Evolutionary conservation across 2,888 invertebrate species (phyloP).

Genomic region (Nomada fucata): DNA sequence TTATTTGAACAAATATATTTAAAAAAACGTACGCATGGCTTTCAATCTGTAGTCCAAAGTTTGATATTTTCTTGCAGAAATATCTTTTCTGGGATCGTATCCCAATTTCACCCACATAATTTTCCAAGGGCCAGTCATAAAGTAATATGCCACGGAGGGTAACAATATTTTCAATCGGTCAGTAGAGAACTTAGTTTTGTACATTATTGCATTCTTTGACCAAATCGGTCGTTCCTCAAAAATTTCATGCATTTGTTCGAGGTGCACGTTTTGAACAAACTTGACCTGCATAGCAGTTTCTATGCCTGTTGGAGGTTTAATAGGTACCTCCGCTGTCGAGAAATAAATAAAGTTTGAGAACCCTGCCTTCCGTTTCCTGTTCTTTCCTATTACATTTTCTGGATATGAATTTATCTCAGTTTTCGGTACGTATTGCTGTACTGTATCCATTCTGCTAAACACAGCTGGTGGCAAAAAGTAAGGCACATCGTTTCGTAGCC

Average conservation of each 20-base stretch:
- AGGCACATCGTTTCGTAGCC: slow-evolving; percentile 86
- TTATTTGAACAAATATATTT: slow-evolving; percentile 1
- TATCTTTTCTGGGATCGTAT: slow-evolving; percentile 95
- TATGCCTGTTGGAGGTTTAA: slow-evolving; percentile 86
- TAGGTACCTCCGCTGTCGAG: slow-evolving; percentile 87
- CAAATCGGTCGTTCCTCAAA: slow-evolving; percentile 96
- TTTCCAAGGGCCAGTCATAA: slow-evolving; percentile 96
- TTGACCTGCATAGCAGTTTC: slow-evolving; percentile 85
- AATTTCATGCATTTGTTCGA: slow-evolving; percentile 83
- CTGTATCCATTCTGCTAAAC: slow-evolving; percentile 91
- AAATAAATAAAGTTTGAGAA: slow-evolving; percentile 88
- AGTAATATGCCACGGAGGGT: slow-evolving; percentile 94
- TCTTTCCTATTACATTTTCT: slow-evolving; percentile 84
- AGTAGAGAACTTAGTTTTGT: slow-evolving; percentile 87
- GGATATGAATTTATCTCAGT: slow-evolving; percentile 76
- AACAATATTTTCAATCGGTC: slow-evolving; percentile 91
- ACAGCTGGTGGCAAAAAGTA: slow-evolving; percentile 90
- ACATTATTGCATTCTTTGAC: slow-evolving; percentile 91
- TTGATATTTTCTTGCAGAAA: slow-evolving; percentile 93
- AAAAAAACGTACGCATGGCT: slow-evolving; percentile 85
- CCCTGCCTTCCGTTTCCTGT: slow-evolving; percentile 85
- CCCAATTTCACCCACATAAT: slow-evolving; percentile 95
- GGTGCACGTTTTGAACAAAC: slow-evolving; percentile 80
- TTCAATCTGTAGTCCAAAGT: slow-evolving; percentile 92
- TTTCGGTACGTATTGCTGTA: slow-evolving; percentile 81